phyloP scores from a whole-genome alignment of 2,113 vertebrate genomes.

The Uria lomvia region DNA sequence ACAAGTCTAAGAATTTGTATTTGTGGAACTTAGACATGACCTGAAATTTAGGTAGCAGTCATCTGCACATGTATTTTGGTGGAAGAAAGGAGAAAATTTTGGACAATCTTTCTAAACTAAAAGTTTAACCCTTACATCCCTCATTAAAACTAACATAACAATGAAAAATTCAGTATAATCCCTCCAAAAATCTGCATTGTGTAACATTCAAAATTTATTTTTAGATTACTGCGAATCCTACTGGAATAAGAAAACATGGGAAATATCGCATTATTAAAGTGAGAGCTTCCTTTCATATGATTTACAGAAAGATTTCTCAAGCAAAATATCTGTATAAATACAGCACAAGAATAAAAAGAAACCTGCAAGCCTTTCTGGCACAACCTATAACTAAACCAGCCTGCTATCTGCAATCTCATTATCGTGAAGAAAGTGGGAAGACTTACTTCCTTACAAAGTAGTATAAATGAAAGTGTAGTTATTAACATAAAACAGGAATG shows the following conservation, averaged over 20 bases:
- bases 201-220: background rate
- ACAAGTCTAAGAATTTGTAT: background rate
- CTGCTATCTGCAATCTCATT: background rate
- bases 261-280: background rate
- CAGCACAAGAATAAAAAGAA: background rate
- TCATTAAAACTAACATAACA: background rate
- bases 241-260: background rate
- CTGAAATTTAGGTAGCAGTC: background rate
- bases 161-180: background rate
- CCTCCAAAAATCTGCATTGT: background rate
- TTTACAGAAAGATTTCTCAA: background rate
- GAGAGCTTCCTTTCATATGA: background rate
- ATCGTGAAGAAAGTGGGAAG: background rate
- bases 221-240: background rate
- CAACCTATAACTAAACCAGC: background rate
- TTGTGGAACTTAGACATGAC: background rate
- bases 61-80: background rate
- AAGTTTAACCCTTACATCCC: background rate
- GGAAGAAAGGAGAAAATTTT: background rate
- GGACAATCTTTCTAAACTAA: background rate
- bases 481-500: slow-evolving; percentile 37
- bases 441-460: background rate
- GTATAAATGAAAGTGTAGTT: background rate
- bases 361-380: background rate
- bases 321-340: background rate